These are phyloP conservation scores for Alsophila aescularia DNA, from an alignment of 2,888 invertebrate genomes.

Conservation along the genomic window DNA sequence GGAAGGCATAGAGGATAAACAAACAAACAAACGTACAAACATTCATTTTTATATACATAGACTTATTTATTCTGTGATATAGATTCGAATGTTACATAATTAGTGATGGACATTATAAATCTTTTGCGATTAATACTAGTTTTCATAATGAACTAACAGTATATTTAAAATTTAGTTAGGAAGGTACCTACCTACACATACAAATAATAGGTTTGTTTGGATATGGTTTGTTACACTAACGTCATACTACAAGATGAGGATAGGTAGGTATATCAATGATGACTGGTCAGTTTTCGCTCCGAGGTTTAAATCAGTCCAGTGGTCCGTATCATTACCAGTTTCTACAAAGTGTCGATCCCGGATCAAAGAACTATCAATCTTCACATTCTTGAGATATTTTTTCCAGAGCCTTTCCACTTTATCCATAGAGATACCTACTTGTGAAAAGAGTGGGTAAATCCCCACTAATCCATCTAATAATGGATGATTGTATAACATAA, in stretches of 20 bases:
- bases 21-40: no score
- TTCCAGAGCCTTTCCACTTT: conserved; percentile 31
- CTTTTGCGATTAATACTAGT: no score
- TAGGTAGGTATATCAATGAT: conserved; percentile 26
- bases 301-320: conserved; percentile 58
- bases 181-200: no score
- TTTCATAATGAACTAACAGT: no score
- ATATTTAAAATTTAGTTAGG: no score
- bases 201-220: neutral
- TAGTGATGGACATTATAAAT: no score
- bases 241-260: neutral
- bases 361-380: conserved; percentile 57
- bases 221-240: neutral
- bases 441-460: neutral
- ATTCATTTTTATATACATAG: no score
- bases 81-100: no score
- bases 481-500: no score
- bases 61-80: no score
- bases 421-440: neutral
- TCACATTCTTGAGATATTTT: conserved; percentile 43
- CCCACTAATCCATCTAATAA: no score
- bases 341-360: conserved; percentile 50
- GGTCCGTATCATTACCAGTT: conserved; percentile 64
- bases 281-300: conserved; percentile 49
- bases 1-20: no score